A percentile compares a stretch with the other conserved stretches of the same genome.
phyloP scores from a whole-genome alignment of 2,113 vertebrate species.

The Alces alces region DNA sequence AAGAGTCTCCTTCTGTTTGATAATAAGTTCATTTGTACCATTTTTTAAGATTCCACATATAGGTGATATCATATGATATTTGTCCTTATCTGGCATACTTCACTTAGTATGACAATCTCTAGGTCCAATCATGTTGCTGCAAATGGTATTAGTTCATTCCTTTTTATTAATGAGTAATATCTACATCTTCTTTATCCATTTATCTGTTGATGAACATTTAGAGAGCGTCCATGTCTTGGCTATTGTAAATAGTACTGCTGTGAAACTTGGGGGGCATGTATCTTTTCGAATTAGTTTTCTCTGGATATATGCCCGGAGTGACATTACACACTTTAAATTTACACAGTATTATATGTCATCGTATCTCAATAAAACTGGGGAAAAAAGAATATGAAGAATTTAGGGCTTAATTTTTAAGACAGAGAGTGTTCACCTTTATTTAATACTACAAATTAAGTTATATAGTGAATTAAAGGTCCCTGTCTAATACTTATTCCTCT shows the following conservation, averaged over 20 bases:
- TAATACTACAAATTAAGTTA: slow-evolving; percentile 24
- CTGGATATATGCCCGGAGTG: not conserved
- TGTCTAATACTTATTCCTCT: not conserved
- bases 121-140: not conserved
- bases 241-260: not conserved
- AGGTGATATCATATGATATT: not conserved
- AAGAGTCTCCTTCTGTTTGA: not conserved
- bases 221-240: not conserved
- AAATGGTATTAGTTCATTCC: not conserved
- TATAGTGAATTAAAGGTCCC: slow-evolving; percentile 4
- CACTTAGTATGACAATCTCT: not conserved
- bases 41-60: not conserved
- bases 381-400: not conserved
- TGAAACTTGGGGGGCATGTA: not conserved
- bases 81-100: not conserved
- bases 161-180: not conserved
- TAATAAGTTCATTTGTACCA: not conserved
- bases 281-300: not conserved
- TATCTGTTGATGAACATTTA: not conserved
- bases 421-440: not conserved
- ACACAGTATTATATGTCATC: not conserved
- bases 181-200: not conserved
- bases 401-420: not conserved
- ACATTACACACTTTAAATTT: not conserved
- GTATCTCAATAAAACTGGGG: not conserved